Conservation (phyloP, 2,797 vertebrate genomes). For the Catamblyrhynchus diadema region DNA sequence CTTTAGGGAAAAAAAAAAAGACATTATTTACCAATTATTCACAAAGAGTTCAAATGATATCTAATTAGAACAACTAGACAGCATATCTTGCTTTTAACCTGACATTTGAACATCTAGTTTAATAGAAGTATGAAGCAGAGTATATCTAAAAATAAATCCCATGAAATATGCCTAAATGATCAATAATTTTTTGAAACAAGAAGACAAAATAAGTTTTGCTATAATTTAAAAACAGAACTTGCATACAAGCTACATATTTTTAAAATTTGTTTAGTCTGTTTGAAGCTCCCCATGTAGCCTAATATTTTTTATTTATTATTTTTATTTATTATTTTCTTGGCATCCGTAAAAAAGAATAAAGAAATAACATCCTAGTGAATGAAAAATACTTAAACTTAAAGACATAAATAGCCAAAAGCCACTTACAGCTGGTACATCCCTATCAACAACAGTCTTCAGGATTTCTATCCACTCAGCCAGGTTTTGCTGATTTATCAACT, state of each 20-base stretch:
- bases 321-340: not conserved
- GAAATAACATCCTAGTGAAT: not conserved
- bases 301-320: not conserved
- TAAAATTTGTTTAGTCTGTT: not conserved
- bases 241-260: not conserved
- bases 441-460: constrained; percentile 94
- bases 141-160: not conserved
- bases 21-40: not conserved
- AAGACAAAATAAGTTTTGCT: not conserved
- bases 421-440: constrained; percentile 95
- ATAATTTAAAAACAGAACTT: not conserved
- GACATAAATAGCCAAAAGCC: not conserved
- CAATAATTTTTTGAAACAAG: not conserved
- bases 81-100: not conserved
- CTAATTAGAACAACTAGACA: not conserved
- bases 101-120: not conserved
- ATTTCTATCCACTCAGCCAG: constrained; percentile 99
- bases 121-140: not conserved
- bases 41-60: not conserved
- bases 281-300: not conserved
- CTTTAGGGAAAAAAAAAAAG: constrained; percentile 61
- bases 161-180: not conserved
- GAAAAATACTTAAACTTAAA: not conserved
- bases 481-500: constrained; percentile 98
- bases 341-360: not conserved